Evolutionary conservation across 2,888 invertebrate genomes (phyloP).

Genomic region (Panopea generosa): DNA sequence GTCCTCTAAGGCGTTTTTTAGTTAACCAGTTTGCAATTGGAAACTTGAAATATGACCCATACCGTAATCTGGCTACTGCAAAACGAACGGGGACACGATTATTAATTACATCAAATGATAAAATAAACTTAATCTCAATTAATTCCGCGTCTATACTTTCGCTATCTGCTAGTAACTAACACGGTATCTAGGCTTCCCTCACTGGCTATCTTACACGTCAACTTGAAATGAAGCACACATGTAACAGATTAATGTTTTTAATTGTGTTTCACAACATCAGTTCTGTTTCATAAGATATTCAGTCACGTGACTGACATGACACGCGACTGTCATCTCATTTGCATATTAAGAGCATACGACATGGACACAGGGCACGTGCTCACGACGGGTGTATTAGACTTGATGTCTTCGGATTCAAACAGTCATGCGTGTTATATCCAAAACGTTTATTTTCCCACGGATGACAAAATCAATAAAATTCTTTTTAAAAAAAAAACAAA

Average conservation of each 20-base stretch:
- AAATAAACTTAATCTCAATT: constrained; percentile 37
- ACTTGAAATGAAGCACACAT: constrained; percentile 28
- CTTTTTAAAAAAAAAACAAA: constrained; percentile 5
- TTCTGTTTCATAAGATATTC: constrained; percentile 34
- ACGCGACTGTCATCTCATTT: constrained; percentile 72
- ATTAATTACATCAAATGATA: constrained; percentile 37
- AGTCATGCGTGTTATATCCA: constrained; percentile 16
- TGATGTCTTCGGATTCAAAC: constrained; percentile 21
- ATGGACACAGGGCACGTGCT: constrained; percentile 45
- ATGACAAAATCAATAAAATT: constrained; percentile 31
- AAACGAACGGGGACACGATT: constrained; percentile 28
- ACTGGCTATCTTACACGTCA: constrained; percentile 33
- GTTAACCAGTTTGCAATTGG: too few species aligned
- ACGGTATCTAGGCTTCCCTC: too few species aligned
- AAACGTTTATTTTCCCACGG: constrained; percentile 42
- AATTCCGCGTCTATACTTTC: constrained; percentile 35
- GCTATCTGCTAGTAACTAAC: constrained; percentile 6
- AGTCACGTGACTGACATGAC: constrained; percentile 57
- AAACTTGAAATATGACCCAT: too few species aligned
- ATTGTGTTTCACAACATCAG: constrained; percentile 39
- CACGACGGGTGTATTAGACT: constrained; percentile 38
- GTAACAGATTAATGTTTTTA: constrained; percentile 25
- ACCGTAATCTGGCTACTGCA: constrained; percentile 36
- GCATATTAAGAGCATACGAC: constrained; percentile 70
- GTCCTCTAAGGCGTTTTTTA: too few species aligned